Evolutionary conservation across 2,888 invertebrate genomes (phyloP).

Genomic region (Scaptodrosophila latifasciaeformis): DNA sequence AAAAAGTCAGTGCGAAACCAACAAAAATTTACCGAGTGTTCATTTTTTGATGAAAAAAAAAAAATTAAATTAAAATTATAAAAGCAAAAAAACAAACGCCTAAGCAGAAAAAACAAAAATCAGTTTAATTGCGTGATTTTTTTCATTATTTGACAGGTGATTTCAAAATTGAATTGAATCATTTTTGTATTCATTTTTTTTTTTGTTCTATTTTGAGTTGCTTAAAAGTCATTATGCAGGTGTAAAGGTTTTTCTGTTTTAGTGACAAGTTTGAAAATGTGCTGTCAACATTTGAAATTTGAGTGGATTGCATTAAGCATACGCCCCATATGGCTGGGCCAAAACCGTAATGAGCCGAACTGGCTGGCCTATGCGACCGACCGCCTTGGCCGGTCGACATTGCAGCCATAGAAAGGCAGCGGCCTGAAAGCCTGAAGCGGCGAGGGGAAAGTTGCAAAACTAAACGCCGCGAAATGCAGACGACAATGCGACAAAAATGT

Average conservation of each 20-base stretch:
- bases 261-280: too few relatives aligned
- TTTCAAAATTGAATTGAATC: too few relatives aligned
- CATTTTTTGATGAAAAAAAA: background rate
- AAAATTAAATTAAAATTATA: background rate
- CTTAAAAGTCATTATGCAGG: too few relatives aligned
- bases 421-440: slow-evolving; percentile 19
- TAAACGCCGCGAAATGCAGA: slow-evolving; percentile 11
- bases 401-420: slow-evolving; percentile 57
- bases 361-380: too few relatives aligned
- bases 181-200: too few relatives aligned
- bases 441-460: slow-evolving; percentile 6
- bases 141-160: too few relatives aligned
- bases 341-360: background rate
- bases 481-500: slow-evolving; percentile 14
- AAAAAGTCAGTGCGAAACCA: slow-evolving; percentile 9
- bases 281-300: too few relatives aligned
- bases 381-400: background rate
- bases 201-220: too few relatives aligned
- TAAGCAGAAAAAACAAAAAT: too few relatives aligned
- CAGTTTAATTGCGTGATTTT: too few relatives aligned
- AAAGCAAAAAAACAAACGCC: too few relatives aligned
- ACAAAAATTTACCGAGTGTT: slow-evolving; percentile 12
- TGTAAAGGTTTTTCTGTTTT: too few relatives aligned
- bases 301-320: slow-evolving; percentile 2
- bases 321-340: slow-evolving; percentile 2